Evolutionary conservation across 2,113 vertebrate species (phyloP).

Genomic region (Protobothrops flavoviridis): DNA sequence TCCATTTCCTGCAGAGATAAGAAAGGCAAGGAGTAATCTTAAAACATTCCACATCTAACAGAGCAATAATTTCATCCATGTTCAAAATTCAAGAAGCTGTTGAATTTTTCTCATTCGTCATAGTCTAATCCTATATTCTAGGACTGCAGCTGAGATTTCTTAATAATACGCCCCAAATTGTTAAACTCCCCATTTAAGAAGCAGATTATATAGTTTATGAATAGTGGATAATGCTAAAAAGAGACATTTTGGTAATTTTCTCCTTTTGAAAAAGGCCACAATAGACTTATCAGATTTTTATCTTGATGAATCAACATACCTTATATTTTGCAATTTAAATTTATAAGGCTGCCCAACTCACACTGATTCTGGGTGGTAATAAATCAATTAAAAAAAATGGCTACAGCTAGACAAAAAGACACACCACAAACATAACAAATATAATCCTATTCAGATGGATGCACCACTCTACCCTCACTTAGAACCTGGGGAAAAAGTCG

Average conservation of each 20-base stretch:
- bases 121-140: not conserved
- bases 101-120: not conserved
- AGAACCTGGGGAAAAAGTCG: not conserved
- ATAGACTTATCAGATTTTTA: not conserved
- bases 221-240: not conserved
- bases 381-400: not conserved
- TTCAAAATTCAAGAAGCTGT: not conserved
- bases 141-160: slow-evolving; percentile 18
- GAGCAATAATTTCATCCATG: slow-evolving; percentile 24
- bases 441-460: not conserved
- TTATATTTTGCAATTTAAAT: not conserved
- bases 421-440: not conserved
- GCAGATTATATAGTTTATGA: not conserved
- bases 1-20: slow-evolving; percentile 80
- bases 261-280: not conserved
- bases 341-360: not conserved
- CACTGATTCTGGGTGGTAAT: not conserved
- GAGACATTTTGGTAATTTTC: not conserved
- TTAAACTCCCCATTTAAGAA: not conserved
- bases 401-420: not conserved
- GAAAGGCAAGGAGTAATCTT: slow-evolving; percentile 42
- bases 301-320: not conserved
- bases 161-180: slow-evolving; percentile 19
- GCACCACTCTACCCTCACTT: not conserved
- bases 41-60: slow-evolving; percentile 37